Base-by-base conservation (phyloP, 2,113 vertebrate genomes). In the Okapia johnstoni region DNA sequence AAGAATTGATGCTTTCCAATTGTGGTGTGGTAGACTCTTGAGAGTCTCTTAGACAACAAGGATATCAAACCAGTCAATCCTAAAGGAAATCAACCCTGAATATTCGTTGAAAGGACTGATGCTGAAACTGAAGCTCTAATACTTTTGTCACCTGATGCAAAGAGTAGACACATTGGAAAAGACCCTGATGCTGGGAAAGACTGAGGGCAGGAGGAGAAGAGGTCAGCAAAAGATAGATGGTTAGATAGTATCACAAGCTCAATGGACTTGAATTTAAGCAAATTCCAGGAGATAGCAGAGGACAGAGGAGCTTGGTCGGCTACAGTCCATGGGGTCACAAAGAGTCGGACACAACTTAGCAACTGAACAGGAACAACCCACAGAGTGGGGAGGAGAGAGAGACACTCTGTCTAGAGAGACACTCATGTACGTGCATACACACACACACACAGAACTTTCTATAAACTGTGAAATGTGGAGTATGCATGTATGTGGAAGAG, bases 401-500 rank as follows among this genome's bases (percentile, higher is more conserved):
- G 46, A 33, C n/a, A 26, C 17, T 43, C 15, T 52, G 15, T 25
- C 54, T 40, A 16, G 76, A 40, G 57, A 40, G 46, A 90, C 40
- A 12, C 54, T 0, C 3, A 54, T 4, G 5, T 2, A 12, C 28
- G 9, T 12, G 8, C 25, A 13, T 8, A 9, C 9, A 19, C 33
- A 40, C n/a, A 25, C 40, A 17, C 43, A 40, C 5, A 33, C 9
- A 66, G 5, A 46, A 5, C 16, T 57, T 50, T 60, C 26, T 26
- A 13, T 11, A 6, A 11, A 43, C 50, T 50, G 60, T 50, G 86
- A 48, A 48, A 83, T 50, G 52, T 30, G 57, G 14, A 21, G 43
- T 16, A 28, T 23, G 7, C 6, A 6, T 12, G 1, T 15, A 2
- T 23, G 60, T 14, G 48, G 30, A 36, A 58, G 50, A 14, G n/a